phyloP scores from a whole-genome alignment of 2,888 invertebrate genomes.

The Cyrtodaria siliqua region DNA sequence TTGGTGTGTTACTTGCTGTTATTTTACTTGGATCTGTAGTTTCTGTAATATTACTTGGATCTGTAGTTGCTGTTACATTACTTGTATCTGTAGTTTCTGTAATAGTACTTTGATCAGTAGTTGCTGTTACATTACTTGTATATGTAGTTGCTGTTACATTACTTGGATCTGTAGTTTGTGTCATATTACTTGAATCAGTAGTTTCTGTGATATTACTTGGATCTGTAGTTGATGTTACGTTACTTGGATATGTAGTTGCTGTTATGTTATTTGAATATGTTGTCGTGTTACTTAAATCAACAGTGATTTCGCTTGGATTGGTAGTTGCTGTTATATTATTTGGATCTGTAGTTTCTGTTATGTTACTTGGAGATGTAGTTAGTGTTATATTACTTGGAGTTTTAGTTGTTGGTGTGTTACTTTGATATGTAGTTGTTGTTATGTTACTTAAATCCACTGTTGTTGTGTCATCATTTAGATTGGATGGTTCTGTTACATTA shows the following conservation, averaged over 20 bases:
- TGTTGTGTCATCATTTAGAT: background rate
- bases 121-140: background rate
- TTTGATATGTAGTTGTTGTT: too few species aligned
- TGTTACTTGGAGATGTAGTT: constrained; percentile 2
- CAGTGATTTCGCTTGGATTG: too few species aligned
- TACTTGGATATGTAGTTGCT: background rate
- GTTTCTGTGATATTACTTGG: too few species aligned
- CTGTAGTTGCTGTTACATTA: too few species aligned
- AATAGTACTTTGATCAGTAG: background rate
- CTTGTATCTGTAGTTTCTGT: too few species aligned
- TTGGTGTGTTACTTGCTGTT: background rate
- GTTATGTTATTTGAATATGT: background rate
- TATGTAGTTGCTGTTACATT: background rate
- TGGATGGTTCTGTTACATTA: background rate
- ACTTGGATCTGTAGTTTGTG: background rate
- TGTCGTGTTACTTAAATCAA: background rate
- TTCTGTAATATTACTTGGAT: background rate
- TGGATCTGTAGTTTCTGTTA: background rate
- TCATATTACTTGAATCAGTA: background rate
- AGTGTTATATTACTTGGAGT: background rate
- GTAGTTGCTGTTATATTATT: background rate
- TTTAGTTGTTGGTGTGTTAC: background rate
- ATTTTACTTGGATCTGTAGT: background rate
- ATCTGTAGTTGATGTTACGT: too few species aligned
- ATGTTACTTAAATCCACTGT: too few species aligned